Percentiles rank a stretch among this genome's conserved stretches.
phyloP scores from a whole-genome alignment of 2,888 invertebrate species.

The Thera britannica region DNA sequence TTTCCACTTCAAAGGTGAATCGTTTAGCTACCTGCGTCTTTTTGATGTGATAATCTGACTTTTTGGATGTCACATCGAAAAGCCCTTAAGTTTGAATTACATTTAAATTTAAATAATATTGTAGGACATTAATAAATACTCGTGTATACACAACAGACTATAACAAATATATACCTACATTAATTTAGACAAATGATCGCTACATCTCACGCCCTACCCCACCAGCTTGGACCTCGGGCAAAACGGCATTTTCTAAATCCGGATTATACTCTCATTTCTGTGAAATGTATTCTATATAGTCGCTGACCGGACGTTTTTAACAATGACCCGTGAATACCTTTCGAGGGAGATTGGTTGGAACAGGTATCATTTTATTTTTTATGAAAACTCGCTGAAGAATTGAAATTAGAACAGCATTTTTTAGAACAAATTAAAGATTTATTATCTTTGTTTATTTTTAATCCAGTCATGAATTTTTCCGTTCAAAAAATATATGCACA shows the following conservation, averaged over 20 bases:
- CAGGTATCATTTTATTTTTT: conserved; percentile 38
- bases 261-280: conserved; percentile 74
- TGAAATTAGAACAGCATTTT: neutral
- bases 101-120: no score
- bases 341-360: conserved; percentile 59
- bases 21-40: no score
- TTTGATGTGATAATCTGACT: no score
- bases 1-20: no score
- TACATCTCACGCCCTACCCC: conserved; percentile 44
- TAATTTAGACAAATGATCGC: conserved; percentile 30
- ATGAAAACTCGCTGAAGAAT: conserved; percentile 6
- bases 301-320: conserved; percentile 73
- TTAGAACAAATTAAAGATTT: neutral
- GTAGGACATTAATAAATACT: no score
- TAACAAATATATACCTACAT: no score
- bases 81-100: no score
- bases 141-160: no score
- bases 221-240: conserved; percentile 40
- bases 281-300: conserved; percentile 74
- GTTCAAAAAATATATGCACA: no score
- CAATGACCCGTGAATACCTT: conserved; percentile 65
- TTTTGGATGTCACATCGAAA: no score
- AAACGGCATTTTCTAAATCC: conserved; percentile 67
- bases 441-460: neutral
- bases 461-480: no score